Percentiles rank a stretch among this genome's conserved stretches.
These are phyloP conservation scores for Serilophus lunatus DNA, from an alignment of 2,113 vertebrate genomes.

Conservation along the genomic window DNA sequence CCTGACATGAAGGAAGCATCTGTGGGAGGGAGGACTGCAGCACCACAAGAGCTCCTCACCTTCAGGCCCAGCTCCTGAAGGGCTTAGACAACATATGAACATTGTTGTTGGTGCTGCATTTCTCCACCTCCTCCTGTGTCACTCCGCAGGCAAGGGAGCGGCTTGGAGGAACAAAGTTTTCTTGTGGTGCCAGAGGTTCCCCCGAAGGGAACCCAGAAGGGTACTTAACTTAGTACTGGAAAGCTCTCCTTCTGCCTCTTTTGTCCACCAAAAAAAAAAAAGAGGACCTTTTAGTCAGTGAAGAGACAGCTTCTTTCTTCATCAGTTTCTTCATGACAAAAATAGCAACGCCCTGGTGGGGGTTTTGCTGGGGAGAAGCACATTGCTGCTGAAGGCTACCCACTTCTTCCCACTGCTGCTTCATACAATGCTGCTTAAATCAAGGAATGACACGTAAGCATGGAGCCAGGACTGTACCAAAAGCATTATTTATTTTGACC, in stretches of 20 bases:
- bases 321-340: background rate
- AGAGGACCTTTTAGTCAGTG: background rate
- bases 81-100: background rate
- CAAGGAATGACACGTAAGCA: fast-evolving
- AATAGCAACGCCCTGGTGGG: background rate
- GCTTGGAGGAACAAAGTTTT: background rate
- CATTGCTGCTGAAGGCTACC: background rate
- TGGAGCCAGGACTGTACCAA: background rate
- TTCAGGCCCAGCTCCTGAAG: background rate
- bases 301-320: background rate
- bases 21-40: background rate
- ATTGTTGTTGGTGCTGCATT: background rate
- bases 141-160: background rate
- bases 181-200: background rate
- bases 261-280: background rate
- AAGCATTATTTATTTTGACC: background rate
- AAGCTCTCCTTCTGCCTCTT: background rate
- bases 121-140: background rate
- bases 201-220: background rate
- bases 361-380: background rate
- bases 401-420: background rate
- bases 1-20: background rate
- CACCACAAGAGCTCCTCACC: no score
- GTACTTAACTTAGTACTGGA: background rate
- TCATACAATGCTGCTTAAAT: background rate